These are phyloP conservation scores for Apostichopus parvimensis DNA, from an alignment of 35 echinoderm and acorn worm genomes.

Conservation along the genomic window DNA sequence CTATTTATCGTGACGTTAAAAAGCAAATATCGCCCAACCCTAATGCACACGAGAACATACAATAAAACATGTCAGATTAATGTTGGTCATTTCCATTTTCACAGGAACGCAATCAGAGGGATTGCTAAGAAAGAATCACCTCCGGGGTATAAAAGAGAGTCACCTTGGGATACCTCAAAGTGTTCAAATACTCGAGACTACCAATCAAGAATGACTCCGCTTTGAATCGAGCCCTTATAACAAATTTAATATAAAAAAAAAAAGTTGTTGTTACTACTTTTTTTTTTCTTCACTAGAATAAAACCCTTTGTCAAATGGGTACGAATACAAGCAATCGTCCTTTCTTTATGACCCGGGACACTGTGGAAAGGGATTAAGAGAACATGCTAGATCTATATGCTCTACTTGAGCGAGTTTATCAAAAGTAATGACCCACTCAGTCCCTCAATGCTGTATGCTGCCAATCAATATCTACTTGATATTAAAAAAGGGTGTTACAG, in stretches of 20 bases:
- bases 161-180: background rate
- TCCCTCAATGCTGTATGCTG: too few relatives aligned
- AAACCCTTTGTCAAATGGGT: background rate
- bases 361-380: background rate
- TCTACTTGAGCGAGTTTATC: background rate
- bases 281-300: background rate
- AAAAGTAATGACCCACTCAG: too few relatives aligned
- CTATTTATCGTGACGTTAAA: too few relatives aligned
- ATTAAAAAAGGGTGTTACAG: conserved; percentile 23
- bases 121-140: background rate
- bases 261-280: background rate
- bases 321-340: background rate
- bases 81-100: background rate
- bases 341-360: background rate
- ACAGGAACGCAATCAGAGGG: too few relatives aligned
- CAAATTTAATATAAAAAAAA: background rate
- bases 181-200: background rate
- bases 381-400: background rate
- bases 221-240: background rate
- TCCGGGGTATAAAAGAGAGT: background rate
- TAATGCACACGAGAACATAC: too few relatives aligned
- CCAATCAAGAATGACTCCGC: background rate
- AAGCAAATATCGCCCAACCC: too few relatives aligned
- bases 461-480: conserved; percentile 45
- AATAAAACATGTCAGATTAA: background rate